Conservation (phyloP, 2,888 invertebrate species). For the Periphyllus acericola region DNA sequence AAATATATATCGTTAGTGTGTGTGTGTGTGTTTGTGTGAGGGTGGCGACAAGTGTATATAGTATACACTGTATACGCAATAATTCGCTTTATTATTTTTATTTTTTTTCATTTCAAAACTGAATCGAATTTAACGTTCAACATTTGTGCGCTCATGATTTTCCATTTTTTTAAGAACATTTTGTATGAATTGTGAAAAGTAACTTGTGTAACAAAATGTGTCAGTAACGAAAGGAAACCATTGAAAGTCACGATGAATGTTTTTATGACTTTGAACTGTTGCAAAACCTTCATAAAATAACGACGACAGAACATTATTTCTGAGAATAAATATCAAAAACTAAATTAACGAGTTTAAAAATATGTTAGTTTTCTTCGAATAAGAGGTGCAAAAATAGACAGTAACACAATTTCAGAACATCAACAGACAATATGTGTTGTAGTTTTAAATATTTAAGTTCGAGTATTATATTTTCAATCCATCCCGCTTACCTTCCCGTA, state of each 20-base stretch:
- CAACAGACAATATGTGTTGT: neutral
- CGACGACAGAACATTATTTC: neutral
- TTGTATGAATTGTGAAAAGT: neutral
- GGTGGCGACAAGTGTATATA: too few relatives aligned
- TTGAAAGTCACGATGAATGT: neutral
- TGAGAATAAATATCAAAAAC: neutral
- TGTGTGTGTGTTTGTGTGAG: neutral
- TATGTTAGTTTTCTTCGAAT: conserved; percentile 55
- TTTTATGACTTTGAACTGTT: conserved; percentile 50
- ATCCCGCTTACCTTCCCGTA: neutral
- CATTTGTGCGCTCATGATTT: neutral
- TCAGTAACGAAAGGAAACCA: neutral
- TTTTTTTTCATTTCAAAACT: neutral
- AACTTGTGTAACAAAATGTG: neutral
- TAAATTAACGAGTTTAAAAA: neutral
- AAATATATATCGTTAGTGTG: too few relatives aligned
- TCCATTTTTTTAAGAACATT: neutral
- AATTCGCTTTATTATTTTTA: neutral
- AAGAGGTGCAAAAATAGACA: conserved; percentile 54
- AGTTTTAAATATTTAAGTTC: neutral
- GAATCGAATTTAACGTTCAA: neutral
- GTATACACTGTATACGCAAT: too few relatives aligned
- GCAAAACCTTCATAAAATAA: conserved; percentile 13
- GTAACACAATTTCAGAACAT: conserved; percentile 58
- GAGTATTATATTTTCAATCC: neutral